Evolutionary conservation across 1,140 invertebrate species (phyloP).

Genomic region (Zelostemma sp.): DNA sequence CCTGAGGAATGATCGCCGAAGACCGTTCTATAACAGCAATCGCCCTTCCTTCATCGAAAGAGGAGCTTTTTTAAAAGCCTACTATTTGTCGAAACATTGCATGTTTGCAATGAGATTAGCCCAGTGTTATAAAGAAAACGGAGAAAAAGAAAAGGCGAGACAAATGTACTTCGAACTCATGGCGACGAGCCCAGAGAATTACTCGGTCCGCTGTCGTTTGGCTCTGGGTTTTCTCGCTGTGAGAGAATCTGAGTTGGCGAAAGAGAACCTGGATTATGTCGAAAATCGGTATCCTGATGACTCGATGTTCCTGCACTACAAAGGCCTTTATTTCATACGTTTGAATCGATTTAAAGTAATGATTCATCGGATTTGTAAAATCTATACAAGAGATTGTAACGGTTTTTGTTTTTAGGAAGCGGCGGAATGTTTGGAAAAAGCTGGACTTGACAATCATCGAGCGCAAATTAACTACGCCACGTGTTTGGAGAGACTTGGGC

Average conservation of each 20-base stretch:
- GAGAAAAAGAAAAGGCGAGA: not conserved
- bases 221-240: conserved; percentile 20
- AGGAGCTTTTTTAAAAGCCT: conserved; percentile 7
- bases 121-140: conserved; percentile 13
- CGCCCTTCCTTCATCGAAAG: not conserved
- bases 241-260: not conserved
- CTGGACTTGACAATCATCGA: no score
- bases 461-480: no score
- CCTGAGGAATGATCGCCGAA: conserved; percentile 5
- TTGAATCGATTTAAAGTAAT: no score
- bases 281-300: conserved; percentile 6
- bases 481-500: no score
- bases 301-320: conserved; percentile 18
- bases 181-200: not conserved
- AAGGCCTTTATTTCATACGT: no score
- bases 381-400: no score
- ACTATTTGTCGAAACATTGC: conserved; percentile 8
- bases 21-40: not conserved
- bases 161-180: not conserved
- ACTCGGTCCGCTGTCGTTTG: conserved; percentile 9
- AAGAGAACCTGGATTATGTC: conserved; percentile 13
- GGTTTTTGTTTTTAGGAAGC: no score
- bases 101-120: conserved; percentile 11
- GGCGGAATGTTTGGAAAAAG: no score
- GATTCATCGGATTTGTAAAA: no score